Base-by-base conservation (phyloP, 2,113 vertebrate genomes). In the Centrocercus urophasianus region DNA sequence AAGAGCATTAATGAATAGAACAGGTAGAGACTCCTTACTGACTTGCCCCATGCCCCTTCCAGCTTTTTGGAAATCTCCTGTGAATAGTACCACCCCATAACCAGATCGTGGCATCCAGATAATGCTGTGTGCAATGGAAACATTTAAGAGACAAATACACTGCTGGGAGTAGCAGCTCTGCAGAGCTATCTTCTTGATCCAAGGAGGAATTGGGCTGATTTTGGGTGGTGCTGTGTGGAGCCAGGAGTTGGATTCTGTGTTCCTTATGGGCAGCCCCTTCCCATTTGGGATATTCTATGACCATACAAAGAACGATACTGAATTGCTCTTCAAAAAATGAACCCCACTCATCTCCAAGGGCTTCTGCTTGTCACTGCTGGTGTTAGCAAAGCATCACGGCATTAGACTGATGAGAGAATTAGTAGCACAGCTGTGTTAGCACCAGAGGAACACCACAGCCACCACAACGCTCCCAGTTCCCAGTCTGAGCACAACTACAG, bases 31-130 rank as follows among this genome's bases (percentile, higher is more conserved):
- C 65, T 89, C 69, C 79, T 93, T 25, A 66, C 45, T 64, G 90
- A 66, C 34, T 67, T 86, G 50, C 56, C 90, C 64, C 56, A 80
- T 43, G 50, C 50, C 65, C 56, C 65, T 83, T 83, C 56, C 76
- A 92, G 88, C 61, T 36, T 88, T 95, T 52, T 81, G 80, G 70
- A 72, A 82, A 45, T 18, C 56, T 93, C 43, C 61, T 74, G 61
- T 56, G 74, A 61, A 52, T 42, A 72, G 27, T 61, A 34, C 63
- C 3, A 1, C 50, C 45, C 50, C 60, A 52, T 59, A 64, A 52
- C 0, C 17, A 64, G 50, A 45, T 64, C 38, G 17, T 38, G 80
- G 86, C 42, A 61, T 1, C 52, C 69, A 87, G 81, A 50, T 77
- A 63, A 25, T 1, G 13, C 63, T 20, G 20, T 9, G 57, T 63